phyloP scores from a whole-genome alignment of 2,888 invertebrate species.

The Epinotia brunnichana region DNA sequence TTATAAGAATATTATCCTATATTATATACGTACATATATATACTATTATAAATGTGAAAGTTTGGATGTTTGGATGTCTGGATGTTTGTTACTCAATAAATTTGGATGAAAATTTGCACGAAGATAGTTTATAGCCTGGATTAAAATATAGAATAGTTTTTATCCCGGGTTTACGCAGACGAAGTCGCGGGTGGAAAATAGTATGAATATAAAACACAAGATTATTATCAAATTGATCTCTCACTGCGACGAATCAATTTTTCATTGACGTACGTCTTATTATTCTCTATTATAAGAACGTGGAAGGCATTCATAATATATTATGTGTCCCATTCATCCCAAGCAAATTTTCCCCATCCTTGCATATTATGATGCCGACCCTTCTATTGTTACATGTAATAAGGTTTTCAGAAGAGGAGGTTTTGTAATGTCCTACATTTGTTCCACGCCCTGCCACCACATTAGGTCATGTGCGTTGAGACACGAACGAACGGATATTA shows the following conservation, averaged over 20 bases:
- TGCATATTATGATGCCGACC: conserved; percentile 45
- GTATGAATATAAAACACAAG: too few species aligned
- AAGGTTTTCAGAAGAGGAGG: conserved; percentile 64
- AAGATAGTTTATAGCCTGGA: too few species aligned
- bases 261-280: neutral
- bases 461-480: conserved; percentile 20
- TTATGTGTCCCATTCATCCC: conserved; percentile 29
- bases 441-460: conserved; percentile 44
- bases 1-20: too few species aligned
- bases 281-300: neutral
- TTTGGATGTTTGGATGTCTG: too few species aligned
- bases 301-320: conserved; percentile 30
- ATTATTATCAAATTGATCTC: neutral
- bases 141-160: too few species aligned
- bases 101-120: too few species aligned
- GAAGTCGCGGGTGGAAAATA: too few species aligned
- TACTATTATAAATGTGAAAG: too few species aligned
- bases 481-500: conserved; percentile 14
- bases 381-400: conserved; percentile 60
- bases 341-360: conserved; percentile 31
- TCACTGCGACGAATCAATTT: neutral
- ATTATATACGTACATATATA: too few species aligned
- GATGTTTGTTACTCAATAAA: too few species aligned
- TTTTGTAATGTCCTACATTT: conserved; percentile 58
- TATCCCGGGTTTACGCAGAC: too few species aligned